A percentile compares a stretch with the other conserved stretches of the same genome.
Conservation (phyloP, 2,113 vertebrate genomes). For the Sterna hirundo region DNA sequence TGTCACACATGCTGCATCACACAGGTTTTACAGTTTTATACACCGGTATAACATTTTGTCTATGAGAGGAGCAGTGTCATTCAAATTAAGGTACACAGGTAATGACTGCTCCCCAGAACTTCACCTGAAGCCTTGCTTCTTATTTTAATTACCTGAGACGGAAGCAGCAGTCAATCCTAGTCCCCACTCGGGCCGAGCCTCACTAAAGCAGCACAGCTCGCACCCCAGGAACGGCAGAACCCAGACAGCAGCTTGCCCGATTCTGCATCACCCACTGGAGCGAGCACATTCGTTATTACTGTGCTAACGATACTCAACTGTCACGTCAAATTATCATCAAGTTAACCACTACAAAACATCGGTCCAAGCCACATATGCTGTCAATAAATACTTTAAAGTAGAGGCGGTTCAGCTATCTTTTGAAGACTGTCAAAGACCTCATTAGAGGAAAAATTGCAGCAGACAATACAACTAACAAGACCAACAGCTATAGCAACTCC, state of each 20-base stretch:
- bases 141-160: background rate
- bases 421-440: background rate
- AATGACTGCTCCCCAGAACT: background rate
- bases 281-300: rapidly evolving
- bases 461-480: background rate
- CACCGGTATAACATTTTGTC: background rate
- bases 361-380: background rate
- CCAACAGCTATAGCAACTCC: background rate
- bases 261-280: background rate
- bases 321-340: background rate
- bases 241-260: rapidly evolving
- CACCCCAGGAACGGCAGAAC: too few species aligned
- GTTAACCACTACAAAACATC: background rate
- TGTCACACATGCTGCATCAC: background rate
- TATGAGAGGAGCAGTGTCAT: background rate
- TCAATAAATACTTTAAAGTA: background rate
- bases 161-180: background rate
- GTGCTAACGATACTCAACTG: rapidly evolving
- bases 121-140: background rate
- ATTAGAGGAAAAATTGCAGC: background rate
- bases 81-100: background rate
- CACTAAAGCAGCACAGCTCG: rapidly evolving
- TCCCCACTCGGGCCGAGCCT: background rate
- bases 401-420: background rate
- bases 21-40: background rate